Percentiles rank a stretch among this genome's conserved stretches.
Evolutionary conservation across 2,113 vertebrate genomes (phyloP).

Genomic region (Gadus macrocephalus): DNA sequence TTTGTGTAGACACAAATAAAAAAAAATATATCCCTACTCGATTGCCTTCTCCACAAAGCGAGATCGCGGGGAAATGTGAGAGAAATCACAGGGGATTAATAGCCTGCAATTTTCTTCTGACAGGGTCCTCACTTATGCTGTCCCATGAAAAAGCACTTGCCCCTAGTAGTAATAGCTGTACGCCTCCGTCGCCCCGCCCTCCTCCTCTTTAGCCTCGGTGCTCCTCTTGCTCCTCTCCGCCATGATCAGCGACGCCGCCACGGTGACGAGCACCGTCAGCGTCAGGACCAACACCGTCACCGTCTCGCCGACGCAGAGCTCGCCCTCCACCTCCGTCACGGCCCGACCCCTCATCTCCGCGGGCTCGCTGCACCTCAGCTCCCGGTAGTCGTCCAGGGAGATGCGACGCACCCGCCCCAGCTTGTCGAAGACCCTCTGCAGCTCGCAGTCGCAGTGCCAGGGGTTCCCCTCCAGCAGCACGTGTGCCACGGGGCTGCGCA

Average conservation of each 20-base stretch:
- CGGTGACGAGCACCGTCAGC: conserved; percentile 52
- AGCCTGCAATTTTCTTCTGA: not conserved
- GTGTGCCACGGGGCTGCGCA: conserved; percentile 50
- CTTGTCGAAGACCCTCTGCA: conserved; percentile 60
- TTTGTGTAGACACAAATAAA: too few relatives aligned
- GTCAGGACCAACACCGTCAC: conserved; percentile 62
- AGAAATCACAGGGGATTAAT: not conserved
- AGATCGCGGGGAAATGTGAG: not conserved
- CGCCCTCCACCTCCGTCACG: conserved; percentile 42
- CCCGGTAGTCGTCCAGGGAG: conserved; percentile 48
- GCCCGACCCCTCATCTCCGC: conserved; percentile 28
- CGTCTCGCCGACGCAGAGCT: conserved; percentile 58
- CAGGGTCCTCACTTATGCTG: conserved; percentile 21
- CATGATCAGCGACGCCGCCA: conserved; percentile 59
- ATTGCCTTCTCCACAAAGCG: not conserved
- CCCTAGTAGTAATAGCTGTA: conserved; percentile 35
- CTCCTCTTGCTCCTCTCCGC: conserved; percentile 59
- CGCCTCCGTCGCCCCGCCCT: conserved; percentile 24
- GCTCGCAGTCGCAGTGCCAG: conserved; percentile 48
- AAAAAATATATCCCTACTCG: not conserved
- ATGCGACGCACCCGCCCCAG: conserved; percentile 44
- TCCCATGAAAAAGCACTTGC: conserved; percentile 6
- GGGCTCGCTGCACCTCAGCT: conserved; percentile 46
- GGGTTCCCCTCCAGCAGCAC: conserved; percentile 54
- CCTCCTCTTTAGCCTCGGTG: conserved; percentile 43